These are phyloP conservation scores for Umimayanthus kanabou DNA, from an alignment of 92 coral and sea anemone genomes.

Conservation along the genomic window DNA sequence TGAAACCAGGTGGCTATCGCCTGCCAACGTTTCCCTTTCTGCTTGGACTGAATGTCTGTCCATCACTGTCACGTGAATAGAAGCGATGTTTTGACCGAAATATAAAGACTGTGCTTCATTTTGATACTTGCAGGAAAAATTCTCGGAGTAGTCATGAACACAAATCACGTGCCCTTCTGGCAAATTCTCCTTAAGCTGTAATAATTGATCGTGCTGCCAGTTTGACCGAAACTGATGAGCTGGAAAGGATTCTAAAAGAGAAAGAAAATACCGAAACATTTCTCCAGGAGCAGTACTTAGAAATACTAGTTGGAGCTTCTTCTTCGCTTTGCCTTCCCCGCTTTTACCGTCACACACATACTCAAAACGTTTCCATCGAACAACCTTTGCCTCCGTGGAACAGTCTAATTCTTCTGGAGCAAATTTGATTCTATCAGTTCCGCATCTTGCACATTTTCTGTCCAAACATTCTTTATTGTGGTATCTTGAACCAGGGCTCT, in stretches of 20 bases:
- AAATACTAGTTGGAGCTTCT: constrained; percentile 45
- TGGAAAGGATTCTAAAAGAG: constrained; percentile 25
- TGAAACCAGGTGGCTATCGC: too few species aligned
- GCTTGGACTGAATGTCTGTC: background rate
- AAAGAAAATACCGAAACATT: constrained; percentile 41
- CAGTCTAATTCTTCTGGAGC: constrained; percentile 17
- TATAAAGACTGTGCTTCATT: constrained; percentile 2
- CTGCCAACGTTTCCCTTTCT: too few species aligned
- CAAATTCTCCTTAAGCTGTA: constrained; percentile 28
- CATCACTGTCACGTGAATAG: constrained; percentile 34
- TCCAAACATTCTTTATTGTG: constrained; percentile 20
- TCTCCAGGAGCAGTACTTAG: constrained; percentile 54
- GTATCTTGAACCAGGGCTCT: background rate
- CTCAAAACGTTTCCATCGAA: constrained; percentile 55
- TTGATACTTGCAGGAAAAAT: background rate
- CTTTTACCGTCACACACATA: constrained; percentile 40
- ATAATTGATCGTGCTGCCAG: constrained; percentile 53
- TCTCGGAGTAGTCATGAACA: constrained; percentile 47
- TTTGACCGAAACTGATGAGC: constrained; percentile 57
- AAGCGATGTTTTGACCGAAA: constrained; percentile 7
- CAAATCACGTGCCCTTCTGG: constrained; percentile 39
- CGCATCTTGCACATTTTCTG: constrained; percentile 10
- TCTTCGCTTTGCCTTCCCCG: constrained; percentile 36
- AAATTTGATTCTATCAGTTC: background rate
- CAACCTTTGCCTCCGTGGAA: constrained; percentile 1